phyloP scores from a whole-genome alignment of 2,888 invertebrate species.

The Petrolisthes cinctipes region DNA sequence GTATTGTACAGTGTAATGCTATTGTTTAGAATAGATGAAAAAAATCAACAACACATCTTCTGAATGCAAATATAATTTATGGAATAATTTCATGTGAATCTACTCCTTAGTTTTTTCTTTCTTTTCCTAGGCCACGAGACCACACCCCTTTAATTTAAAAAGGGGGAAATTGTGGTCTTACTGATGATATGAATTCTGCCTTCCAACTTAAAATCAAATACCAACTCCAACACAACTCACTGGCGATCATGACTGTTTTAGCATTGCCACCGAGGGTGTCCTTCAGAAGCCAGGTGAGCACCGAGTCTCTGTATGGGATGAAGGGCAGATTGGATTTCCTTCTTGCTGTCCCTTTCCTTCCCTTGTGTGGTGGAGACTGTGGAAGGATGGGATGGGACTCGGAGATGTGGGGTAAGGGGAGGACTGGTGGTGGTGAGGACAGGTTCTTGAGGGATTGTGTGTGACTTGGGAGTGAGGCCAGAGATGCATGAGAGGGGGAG shows the following conservation, averaged over 20 bases:
- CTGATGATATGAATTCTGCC: not conserved
- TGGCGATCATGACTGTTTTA: slow-evolving; percentile 83
- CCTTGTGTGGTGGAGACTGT: not conserved
- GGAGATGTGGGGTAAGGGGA: not conserved
- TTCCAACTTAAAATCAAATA: not conserved
- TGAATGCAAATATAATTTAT: no score
- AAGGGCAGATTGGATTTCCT: slow-evolving; percentile 71
- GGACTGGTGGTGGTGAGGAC: not conserved
- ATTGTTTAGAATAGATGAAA: no score
- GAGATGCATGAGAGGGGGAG: not conserved
- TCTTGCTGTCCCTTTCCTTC: not conserved
- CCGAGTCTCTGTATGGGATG: slow-evolving; percentile 84
- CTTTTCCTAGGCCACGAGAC: not conserved
- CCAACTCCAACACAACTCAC: slow-evolving; percentile 73
- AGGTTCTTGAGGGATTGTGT: not conserved
- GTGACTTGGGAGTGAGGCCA: not conserved
- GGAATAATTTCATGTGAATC: no score
- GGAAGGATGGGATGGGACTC: slow-evolving; percentile 10
- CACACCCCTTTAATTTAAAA: not conserved
- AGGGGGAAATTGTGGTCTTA: no score
- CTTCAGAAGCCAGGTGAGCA: slow-evolving; percentile 84
- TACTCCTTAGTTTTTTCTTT: not conserved
- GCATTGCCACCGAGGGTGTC: slow-evolving; percentile 85
- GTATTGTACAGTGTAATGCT: no score
- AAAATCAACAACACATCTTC: no score